These are phyloP conservation scores for Cartodere bifasciata DNA, from an alignment of 2,888 invertebrate genomes.

Conservation along the genomic window DNA sequence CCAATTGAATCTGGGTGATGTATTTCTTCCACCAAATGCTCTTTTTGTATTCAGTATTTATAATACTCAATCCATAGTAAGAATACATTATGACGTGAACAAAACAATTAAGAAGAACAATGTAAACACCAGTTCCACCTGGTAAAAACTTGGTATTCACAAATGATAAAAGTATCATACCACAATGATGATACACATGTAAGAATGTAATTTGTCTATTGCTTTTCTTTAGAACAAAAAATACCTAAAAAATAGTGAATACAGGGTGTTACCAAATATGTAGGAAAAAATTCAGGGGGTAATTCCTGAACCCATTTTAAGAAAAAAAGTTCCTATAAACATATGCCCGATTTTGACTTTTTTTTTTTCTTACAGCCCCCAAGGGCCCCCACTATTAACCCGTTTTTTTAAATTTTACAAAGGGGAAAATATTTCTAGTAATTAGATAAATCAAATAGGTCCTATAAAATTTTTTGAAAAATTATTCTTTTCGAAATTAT, in stretches of 20 bases:
- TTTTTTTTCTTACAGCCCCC: too few species aligned
- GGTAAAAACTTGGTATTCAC: conserved; percentile 44
- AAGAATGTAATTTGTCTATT: conserved; percentile 72
- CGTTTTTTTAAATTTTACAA: too few species aligned
- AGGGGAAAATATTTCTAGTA: too few species aligned
- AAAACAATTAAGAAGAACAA: conserved; percentile 57
- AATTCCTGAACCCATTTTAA: too few species aligned
- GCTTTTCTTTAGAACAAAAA: conserved; percentile 77
- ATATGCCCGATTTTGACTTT: too few species aligned
- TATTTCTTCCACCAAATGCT: conserved; percentile 76
- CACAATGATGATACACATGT: conserved; percentile 76
- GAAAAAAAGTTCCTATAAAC: too few species aligned
- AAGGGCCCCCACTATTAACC: too few species aligned
- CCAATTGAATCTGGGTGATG: conserved; percentile 73
- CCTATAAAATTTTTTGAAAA: too few species aligned
- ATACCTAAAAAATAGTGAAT: conserved; percentile 51
- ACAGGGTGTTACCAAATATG: too few species aligned
- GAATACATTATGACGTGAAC: conserved; percentile 75
- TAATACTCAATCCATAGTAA: conserved; percentile 66
- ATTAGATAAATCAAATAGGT: too few species aligned
- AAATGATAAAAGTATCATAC: conserved; percentile 63
- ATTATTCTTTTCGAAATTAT: too few species aligned
- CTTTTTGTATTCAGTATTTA: conserved; percentile 54
- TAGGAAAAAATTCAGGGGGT: too few species aligned
- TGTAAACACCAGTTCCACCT: conserved; percentile 53